Base-by-base conservation (phyloP, 1,140 invertebrate species). In the Matsumurasca onukii region DNA sequence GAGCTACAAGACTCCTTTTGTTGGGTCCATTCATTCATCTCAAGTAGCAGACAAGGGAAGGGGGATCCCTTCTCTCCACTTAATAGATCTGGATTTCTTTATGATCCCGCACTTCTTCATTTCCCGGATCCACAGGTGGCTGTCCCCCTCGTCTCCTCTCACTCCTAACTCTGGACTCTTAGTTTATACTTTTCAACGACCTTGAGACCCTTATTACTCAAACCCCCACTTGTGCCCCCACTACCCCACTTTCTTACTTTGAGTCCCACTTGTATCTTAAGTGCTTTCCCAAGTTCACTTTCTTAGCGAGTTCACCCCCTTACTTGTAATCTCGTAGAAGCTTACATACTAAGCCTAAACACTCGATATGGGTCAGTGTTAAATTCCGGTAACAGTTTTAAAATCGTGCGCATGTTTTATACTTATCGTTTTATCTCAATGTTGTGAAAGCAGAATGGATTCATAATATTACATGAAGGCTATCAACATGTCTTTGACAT, bases 61-160 rank as follows among this genome's bases (percentile, higher is more conserved):
- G 45, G 51, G 62, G 25, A 57, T 5, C 20, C 20, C 25, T 20
- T 20, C 22, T 20, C 45, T 34, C 45, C 64, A 66, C 64, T 66
- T 66, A 66, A 51, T 66, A 66, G 51, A 66, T 51, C 39, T 59
- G 55, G 55, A 59, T 59, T 59, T 59, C 55, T 59, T 59, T 59
- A 59, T 59, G 55, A 59, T 59, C 55, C 55, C 55, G 55, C 55
- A 59, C 55, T 59, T 59, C 55, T 59, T 59, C 55, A 59, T 59
- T 59, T 59, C 55, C 55, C 25, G 55, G n/a, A 22, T 59, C 55
- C n/a, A 59, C 55, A 59, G 55, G 55, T 59, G 55, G 55, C 24
- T 59, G 3, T 27, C 22, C 55, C 25, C 25, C 55, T 22, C 20
- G 25, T n/a, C 24, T 27, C 15, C 13, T 27, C 24, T 25, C 55